phyloP scores from a whole-genome alignment of 2,113 vertebrate species.

The Microtus ochrogaster region DNA sequence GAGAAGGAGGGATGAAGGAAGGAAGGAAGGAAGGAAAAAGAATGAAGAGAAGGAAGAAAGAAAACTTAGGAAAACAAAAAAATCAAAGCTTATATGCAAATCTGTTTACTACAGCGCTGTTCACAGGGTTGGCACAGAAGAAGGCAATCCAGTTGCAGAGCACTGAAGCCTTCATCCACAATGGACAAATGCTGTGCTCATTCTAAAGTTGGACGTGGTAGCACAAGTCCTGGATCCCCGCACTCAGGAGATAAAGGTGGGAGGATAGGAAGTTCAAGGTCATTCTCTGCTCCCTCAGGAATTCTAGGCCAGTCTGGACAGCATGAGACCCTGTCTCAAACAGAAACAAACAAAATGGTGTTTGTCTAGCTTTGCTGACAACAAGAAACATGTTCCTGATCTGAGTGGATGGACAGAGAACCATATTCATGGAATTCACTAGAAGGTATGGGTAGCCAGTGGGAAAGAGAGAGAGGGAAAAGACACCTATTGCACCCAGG shows the following conservation, averaged over 20 bases:
- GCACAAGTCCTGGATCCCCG: neutral
- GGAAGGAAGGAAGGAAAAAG: neutral
- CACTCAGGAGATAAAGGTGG: too few relatives aligned
- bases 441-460: neutral
- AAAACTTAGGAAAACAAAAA: neutral
- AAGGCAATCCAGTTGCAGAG: neutral
- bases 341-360: neutral
- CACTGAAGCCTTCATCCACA: neutral
- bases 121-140: neutral
- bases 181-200: neutral
- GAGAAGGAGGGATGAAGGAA: rapidly evolving
- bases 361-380: neutral
- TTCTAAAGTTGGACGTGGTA: neutral
- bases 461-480: neutral
- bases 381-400: neutral
- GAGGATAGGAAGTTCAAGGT: neutral
- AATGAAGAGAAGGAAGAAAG: neutral
- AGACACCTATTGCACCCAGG: neutral
- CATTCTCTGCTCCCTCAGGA: neutral
- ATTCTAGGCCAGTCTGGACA: neutral
- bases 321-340: neutral
- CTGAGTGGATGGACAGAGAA: neutral
- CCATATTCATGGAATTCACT: neutral
- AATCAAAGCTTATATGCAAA: neutral
- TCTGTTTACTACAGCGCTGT: neutral